Evolutionary conservation across 2,797 vertebrate genomes (phyloP).

Genomic region (Helostoma temminkii): DNA sequence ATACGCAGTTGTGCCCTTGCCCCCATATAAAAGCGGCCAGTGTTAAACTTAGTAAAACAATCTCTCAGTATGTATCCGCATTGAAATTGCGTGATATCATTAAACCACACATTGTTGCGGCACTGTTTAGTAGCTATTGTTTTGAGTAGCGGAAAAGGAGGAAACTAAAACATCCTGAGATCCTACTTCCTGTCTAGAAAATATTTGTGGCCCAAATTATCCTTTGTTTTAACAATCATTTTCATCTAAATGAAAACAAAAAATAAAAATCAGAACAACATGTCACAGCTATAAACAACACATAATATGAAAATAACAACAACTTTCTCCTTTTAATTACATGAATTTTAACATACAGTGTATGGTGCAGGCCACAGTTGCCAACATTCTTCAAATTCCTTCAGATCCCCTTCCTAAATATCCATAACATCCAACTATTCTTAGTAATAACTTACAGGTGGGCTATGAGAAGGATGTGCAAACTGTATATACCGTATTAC

Average conservation of each 20-base stretch:
- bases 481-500: too few relatives aligned
- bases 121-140: conserved; percentile 78
- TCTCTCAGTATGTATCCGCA: background rate
- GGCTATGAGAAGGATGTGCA: too few relatives aligned
- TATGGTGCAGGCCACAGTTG: background rate
- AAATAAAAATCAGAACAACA: conserved; percentile 26
- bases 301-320: background rate
- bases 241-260: conserved; percentile 22
- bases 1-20: too few relatives aligned
- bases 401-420: too few relatives aligned
- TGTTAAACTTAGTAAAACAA: background rate
- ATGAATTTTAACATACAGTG: background rate
- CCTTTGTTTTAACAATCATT: conserved; percentile 52
- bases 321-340: background rate
- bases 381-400: conserved; percentile 41
- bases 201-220: conserved; percentile 56
- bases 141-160: conserved; percentile 82
- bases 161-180: conserved; percentile 87
- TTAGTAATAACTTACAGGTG: conserved; percentile 16
- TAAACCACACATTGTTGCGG: conserved; percentile 49
- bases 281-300: background rate
- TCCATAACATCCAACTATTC: conserved; percentile 2
- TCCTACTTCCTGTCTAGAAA: conserved; percentile 80
- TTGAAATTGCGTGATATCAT: conserved; percentile 17
- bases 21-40: rapidly evolving